Evolutionary conservation across 2,888 invertebrate species (phyloP), one percentile per base, ranked within the genome.

Genomic region (Exephanes ischioxanthus): DNA sequence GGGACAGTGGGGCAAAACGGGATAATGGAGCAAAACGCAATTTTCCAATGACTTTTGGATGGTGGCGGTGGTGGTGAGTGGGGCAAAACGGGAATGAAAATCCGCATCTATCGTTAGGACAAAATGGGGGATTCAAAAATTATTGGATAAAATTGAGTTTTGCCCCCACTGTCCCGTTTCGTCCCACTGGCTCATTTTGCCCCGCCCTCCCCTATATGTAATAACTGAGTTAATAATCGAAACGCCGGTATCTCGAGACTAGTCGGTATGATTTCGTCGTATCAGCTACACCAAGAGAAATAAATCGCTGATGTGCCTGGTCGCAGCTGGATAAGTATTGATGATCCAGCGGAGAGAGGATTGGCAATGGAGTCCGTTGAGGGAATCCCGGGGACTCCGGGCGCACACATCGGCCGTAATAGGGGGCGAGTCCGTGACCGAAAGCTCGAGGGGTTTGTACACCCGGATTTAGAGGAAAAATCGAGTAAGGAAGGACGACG

Each of bases 371-470:
- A 79, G 81, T 68, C 68, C 51, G 71, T 79, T 19, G 71, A 70
- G 37, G 48, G 67, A 58, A 63, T 41, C 19, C 78, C 19, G 45
- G 45, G 77, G n/a, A 83, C 71, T 67, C 82, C n/a, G 71, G 67
- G 58, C 78, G 67, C 78, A 77, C 51, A 80, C 72, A 58, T 83
- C 83, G 72, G 37, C 33, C 48, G 45, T 68, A 75, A 75, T 75
- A 75, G 79, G 14, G 72, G 82, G 67, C 71, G 70, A 75, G 81
- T 85, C 55, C 81, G 66, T 82, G 78, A 81, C 81, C 81, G 73
- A 82, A 78, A 11, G 75, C 66, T 26, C 55, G 45, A 79, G 55
- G 41, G 68, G 63, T 55, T 58, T 55, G 41, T 63, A 37, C 51
- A 30, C 37, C 33, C 41, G 53, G 37, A 58, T 73, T 30, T 26